Evolutionary conservation across 2,113 vertebrate genomes (phyloP), one percentile per base, ranked within the genome.

Genomic region (Lucifuga dentata): DNA sequence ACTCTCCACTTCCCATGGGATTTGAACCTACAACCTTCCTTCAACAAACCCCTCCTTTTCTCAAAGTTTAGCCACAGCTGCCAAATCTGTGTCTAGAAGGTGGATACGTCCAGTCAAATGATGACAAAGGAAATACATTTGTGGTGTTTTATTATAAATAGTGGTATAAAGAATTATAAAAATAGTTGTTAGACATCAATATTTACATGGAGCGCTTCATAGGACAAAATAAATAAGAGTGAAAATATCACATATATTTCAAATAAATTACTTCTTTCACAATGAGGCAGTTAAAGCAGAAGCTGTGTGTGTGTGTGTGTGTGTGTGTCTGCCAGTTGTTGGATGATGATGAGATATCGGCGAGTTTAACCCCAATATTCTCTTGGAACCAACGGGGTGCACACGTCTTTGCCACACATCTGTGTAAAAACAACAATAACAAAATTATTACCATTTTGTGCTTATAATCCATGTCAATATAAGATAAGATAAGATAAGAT

Each of bases 91-190:
- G 12, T 23, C 15, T 36, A 19, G 5, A 20, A 21, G 8, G 16
- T 35, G 19, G 23, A 36, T 20, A n/a, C 3, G 7, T 29, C 26
- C 3, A 29, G 26, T 29, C 26, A 0, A 84, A 57, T 56, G 57
- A 35, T 19, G 36, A 74, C 53, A 33, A 48, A 4, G 12, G 9
- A 2, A 17, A 23, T 16, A 15, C 2, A 9, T 26, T 63, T 70
- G 78, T 11, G 56, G 69, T 38, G 45, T 68, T 89, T 90, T 87
- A 87, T 86, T 87, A 88, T 90, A 90, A 90, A 91, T 88, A 89
- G 62, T 64, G 78, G 78, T 44, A 68, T 85, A 86, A 76, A 81
- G 75, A 88, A 73, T 86, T 92, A 86, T 83, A 92, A 91, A 91
- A 87, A 89, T 88, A 90, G 51, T 71, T 86, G 76, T 88, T 78